A percentile compares a stretch with the other conserved stretches of the same genome.
Conservation (phyloP, 2,797 vertebrate species). For the Apodemus agrarius region DNA sequence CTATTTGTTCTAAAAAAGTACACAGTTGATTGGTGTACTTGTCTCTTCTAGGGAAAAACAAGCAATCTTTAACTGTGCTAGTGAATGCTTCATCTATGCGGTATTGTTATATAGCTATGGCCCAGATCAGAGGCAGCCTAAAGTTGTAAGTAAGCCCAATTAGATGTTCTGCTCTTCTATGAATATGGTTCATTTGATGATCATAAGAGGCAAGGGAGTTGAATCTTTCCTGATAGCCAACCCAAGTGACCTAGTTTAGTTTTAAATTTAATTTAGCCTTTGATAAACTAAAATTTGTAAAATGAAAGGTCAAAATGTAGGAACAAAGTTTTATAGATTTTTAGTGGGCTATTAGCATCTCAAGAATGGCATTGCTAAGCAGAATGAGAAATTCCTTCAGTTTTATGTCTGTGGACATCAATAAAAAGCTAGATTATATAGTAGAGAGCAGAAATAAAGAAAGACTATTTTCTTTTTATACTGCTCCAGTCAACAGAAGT, state of each 20-base stretch:
- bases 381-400: background rate
- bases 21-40: conserved; percentile 59
- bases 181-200: conserved; percentile 41
- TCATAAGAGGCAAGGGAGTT: conserved; percentile 12
- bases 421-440: conserved; percentile 17
- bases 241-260: conserved; percentile 5
- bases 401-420: background rate
- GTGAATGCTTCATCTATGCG: conserved; percentile 51
- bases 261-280: conserved; percentile 42
- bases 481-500: conserved; percentile 65
- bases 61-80: conserved; percentile 2
- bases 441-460: background rate
- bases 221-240: conserved; percentile 41
- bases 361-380: conserved; percentile 21
- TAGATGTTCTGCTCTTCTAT: conserved; percentile 14
- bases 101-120: conserved; percentile 1
- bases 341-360: conserved; percentile 36
- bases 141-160: conserved; percentile 58
- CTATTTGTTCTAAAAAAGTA: conserved; percentile 69
- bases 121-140: background rate
- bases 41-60: conserved; percentile 11
- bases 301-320: conserved; percentile 4
- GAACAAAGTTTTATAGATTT: background rate
- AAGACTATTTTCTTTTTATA: background rate
- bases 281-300: conserved; percentile 2